Evolutionary conservation across 2,888 invertebrate genomes (phyloP).

Genomic region (Arrhopalites spinosus): DNA sequence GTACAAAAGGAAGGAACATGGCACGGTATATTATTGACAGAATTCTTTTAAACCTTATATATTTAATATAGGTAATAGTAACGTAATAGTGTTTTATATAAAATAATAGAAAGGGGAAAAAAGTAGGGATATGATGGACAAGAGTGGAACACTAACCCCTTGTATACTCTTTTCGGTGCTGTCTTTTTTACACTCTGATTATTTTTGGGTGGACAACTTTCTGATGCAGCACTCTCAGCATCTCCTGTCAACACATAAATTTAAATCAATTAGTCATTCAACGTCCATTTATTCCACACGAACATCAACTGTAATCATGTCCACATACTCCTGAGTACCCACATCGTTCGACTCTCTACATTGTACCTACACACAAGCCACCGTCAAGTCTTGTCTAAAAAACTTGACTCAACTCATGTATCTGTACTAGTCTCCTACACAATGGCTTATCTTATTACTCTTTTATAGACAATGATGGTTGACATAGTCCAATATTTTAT

Average conservation of each 20-base stretch:
- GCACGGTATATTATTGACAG: neutral
- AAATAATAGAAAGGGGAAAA: too few species aligned
- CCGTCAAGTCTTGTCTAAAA: too few species aligned
- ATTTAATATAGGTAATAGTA: too few species aligned
- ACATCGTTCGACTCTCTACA: neutral
- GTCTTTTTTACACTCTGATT: slow-evolving; percentile 39
- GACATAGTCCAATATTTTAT: too few species aligned
- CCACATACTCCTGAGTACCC: neutral
- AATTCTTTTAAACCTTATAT: neutral
- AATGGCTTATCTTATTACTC: too few species aligned
- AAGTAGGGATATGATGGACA: too few species aligned
- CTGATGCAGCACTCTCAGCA: slow-evolving; percentile 32
- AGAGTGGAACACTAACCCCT: slow-evolving; percentile 45
- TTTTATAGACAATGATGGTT: neutral
- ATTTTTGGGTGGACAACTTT: slow-evolving; percentile 36
- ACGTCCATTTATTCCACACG: neutral
- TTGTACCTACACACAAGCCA: neutral
- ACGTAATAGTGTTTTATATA: too few species aligned
- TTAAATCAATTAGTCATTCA: slow-evolving; percentile 30
- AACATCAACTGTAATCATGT: neutral
- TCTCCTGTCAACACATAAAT: slow-evolving; percentile 31
- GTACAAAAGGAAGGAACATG: neutral
- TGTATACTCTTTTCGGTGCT: slow-evolving; percentile 51
- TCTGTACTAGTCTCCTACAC: too few species aligned
- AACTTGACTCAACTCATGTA: too few species aligned